Conservation (phyloP, 2,113 vertebrate genomes). For the Puma concolor region DNA sequence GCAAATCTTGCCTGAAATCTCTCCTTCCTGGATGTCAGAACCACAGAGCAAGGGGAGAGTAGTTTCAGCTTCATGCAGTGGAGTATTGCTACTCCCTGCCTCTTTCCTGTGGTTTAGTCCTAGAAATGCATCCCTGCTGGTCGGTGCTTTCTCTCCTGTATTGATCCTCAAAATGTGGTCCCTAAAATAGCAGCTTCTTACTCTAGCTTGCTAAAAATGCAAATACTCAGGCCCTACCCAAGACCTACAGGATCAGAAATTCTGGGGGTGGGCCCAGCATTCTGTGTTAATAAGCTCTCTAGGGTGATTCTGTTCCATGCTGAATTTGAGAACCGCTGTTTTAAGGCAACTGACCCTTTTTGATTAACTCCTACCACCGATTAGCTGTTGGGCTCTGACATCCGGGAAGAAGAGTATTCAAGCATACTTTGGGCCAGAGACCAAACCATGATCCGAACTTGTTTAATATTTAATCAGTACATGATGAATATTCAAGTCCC, state of each 20-base stretch:
- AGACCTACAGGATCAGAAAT: neutral
- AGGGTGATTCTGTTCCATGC: neutral
- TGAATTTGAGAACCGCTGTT: neutral
- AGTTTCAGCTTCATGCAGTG: neutral
- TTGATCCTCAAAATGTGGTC: neutral
- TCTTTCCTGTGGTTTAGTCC: neutral
- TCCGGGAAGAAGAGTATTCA: neutral
- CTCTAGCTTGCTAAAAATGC: neutral
- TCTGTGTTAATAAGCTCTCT: neutral
- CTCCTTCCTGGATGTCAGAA: neutral
- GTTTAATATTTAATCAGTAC: constrained; percentile 4
- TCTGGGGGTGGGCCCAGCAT: neutral
- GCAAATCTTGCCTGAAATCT: neutral
- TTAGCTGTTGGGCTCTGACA: neutral
- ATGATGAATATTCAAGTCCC: neutral
- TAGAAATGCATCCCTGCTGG: neutral
- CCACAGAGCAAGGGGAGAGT: too few species aligned
- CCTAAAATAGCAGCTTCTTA: neutral
- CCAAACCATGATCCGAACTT: neutral
- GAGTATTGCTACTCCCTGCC: neutral
- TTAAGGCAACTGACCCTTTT: neutral
- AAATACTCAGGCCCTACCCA: neutral
- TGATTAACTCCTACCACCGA: neutral
- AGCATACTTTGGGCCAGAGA: neutral
- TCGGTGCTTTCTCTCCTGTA: neutral